A percentile compares a stretch with the other conserved stretches of the same genome.
Conservation (phyloP, 1,140 invertebrate species). For the Coboldia fuscipes region DNA sequence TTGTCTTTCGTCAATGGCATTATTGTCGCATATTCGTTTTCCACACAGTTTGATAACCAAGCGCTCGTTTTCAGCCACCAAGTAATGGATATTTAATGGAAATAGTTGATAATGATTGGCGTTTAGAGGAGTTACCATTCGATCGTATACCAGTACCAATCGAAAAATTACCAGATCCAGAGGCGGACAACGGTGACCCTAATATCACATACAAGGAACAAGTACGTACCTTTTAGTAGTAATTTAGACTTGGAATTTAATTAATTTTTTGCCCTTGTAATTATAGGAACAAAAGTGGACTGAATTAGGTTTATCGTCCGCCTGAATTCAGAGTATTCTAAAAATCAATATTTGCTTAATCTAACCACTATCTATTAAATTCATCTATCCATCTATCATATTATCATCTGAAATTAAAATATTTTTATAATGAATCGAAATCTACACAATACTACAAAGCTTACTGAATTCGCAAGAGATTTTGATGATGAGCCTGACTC, state of each 20-base stretch:
- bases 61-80: conserved; percentile 14
- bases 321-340: too few species aligned
- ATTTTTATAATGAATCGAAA: conserved; percentile 33
- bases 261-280: conserved; percentile 1
- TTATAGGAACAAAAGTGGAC: conserved; percentile 57
- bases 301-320: conserved; percentile 54
- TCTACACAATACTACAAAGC: conserved; percentile 39
- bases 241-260: too few species aligned
- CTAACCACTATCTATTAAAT: too few species aligned
- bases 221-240: conserved; percentile 15
- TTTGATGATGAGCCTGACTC: conserved; percentile 18
- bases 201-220: conserved; percentile 77
- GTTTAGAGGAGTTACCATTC: conserved; percentile 62
- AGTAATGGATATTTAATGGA: conserved; percentile 63
- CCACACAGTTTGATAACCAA: too few species aligned
- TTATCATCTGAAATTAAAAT: conserved; percentile 6
- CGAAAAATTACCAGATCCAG: conserved; percentile 75
- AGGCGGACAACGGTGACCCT: conserved; percentile 80
- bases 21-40: too few species aligned
- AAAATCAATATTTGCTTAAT: too few species aligned
- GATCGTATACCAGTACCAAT: conserved; percentile 79
- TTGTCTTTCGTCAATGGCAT: background rate
- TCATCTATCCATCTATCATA: too few species aligned
- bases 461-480: conserved; percentile 49
- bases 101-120: conserved; percentile 76